Conservation (phyloP, 2,797 vertebrate species). For the Enteromius viviparus region DNA sequence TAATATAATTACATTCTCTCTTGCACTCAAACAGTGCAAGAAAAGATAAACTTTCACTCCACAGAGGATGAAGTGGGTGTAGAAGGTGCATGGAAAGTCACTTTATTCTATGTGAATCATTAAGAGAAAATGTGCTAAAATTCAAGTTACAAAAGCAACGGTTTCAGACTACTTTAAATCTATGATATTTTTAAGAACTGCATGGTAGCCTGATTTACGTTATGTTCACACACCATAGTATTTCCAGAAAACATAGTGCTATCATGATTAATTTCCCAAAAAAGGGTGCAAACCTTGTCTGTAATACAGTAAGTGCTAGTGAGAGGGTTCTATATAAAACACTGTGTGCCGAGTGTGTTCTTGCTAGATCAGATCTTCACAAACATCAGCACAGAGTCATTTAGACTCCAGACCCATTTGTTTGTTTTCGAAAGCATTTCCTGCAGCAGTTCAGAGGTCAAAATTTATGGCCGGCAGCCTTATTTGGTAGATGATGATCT, state of each 20-base stretch:
- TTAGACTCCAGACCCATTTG: not conserved
- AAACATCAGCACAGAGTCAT: not conserved
- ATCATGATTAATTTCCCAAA: not conserved
- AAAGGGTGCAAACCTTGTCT: not conserved
- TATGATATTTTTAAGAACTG: not conserved
- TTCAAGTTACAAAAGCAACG: not conserved
- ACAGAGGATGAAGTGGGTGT: not conserved
- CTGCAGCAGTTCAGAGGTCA: not conserved
- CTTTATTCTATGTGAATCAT: not conserved
- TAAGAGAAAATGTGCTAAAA: not conserved
- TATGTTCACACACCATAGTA: not conserved
- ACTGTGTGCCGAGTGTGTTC: not conserved
- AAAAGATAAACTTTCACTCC: not conserved
- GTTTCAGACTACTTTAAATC: not conserved
- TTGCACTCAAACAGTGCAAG: not conserved
- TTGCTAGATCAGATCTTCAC: not conserved
- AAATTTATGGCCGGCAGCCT: not conserved
- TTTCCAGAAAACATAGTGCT: not conserved
- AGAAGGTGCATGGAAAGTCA: not conserved
- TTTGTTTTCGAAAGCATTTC: conserved; percentile 18
- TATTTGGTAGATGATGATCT: conserved; percentile 8
- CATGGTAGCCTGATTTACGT: not conserved
- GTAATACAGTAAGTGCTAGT: too few relatives aligned
- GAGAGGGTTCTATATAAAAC: not conserved
- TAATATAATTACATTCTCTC: not conserved